Conservation (phyloP, 1,140 invertebrate genomes). For the Drosophila seguyi region DNA sequence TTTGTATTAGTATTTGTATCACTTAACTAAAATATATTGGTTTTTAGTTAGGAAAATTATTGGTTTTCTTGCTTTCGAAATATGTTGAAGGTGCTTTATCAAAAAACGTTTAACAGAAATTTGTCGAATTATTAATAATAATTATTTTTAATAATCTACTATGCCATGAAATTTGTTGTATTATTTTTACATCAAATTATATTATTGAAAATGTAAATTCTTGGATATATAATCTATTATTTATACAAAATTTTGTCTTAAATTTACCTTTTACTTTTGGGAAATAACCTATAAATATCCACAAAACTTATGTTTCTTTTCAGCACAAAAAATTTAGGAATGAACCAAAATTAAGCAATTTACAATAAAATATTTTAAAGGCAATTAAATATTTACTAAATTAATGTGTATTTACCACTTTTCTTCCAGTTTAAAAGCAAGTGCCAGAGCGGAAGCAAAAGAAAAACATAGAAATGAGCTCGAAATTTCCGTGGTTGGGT, state of each 20-base stretch:
- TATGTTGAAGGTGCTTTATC: too few species aligned
- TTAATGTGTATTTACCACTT: neutral
- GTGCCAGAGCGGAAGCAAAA: neutral
- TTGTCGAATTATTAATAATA: too few species aligned
- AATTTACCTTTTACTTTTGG: too few species aligned
- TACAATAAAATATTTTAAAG: neutral
- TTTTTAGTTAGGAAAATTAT: neutral
- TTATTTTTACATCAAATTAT: too few species aligned
- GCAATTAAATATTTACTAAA: neutral
- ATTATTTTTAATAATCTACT: too few species aligned
- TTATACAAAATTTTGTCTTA: too few species aligned
- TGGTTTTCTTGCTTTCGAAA: neutral
- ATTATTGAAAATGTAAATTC: too few species aligned
- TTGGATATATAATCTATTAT: too few species aligned
- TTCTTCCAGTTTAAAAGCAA: neutral
- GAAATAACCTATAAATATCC: neutral
- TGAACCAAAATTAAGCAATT: neutral
- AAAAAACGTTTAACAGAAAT: too few species aligned
- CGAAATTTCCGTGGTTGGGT: slow-evolving; percentile 29
- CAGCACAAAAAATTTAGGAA: neutral
- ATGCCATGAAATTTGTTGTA: too few species aligned
- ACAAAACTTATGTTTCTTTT: neutral
- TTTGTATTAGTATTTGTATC: too few species aligned
- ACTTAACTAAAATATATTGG: too few species aligned
- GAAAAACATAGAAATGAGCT: slow-evolving; percentile 30